Evolutionary conservation across 1,140 invertebrate genomes (phyloP).

Genomic region (Sarcophaga peregrina): DNA sequence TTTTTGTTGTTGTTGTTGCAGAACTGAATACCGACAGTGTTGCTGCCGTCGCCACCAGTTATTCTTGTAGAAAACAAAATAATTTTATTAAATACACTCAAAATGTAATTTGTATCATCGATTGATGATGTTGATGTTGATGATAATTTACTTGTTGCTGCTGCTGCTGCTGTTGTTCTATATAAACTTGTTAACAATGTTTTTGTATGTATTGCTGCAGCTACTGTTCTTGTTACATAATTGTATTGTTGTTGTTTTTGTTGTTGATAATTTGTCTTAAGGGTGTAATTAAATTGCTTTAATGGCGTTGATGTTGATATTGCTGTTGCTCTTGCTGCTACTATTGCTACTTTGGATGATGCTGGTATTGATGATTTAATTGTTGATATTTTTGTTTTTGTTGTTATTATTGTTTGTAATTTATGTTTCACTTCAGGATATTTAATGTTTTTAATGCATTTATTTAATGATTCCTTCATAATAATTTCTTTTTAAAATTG

Average conservation of each 20-base stretch:
- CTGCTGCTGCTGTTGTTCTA: conserved; percentile 44
- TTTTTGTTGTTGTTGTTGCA: not conserved
- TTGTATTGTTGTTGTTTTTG: not conserved
- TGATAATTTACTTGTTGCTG: conserved; percentile 44
- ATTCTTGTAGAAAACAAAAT: not conserved
- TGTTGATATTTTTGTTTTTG: conserved; percentile 7
- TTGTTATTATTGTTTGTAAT: too few species aligned
- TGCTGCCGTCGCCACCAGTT: not conserved
- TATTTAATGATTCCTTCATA: not conserved
- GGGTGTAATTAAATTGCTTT: conserved; percentile 38
- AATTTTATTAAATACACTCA: conserved; percentile 20
- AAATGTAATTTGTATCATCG: not conserved
- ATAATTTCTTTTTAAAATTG: not conserved
- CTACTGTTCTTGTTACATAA: not conserved
- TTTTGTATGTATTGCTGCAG: conserved; percentile 53
- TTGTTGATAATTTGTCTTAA: conserved; percentile 19
- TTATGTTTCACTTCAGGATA: too few species aligned
- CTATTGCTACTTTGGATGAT: conserved; percentile 22
- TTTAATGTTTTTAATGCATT: not conserved
- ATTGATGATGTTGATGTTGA: conserved; percentile 48
- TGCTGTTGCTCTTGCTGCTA: not conserved
- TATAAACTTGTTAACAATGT: conserved; percentile 11
- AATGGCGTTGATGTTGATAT: not conserved
- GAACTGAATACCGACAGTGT: not conserved
- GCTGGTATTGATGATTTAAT: conserved; percentile 21